Evolutionary conservation across 2,113 vertebrate species (phyloP), one percentile per base, ranked within the genome.

Genomic region (Lates calcarifer): DNA sequence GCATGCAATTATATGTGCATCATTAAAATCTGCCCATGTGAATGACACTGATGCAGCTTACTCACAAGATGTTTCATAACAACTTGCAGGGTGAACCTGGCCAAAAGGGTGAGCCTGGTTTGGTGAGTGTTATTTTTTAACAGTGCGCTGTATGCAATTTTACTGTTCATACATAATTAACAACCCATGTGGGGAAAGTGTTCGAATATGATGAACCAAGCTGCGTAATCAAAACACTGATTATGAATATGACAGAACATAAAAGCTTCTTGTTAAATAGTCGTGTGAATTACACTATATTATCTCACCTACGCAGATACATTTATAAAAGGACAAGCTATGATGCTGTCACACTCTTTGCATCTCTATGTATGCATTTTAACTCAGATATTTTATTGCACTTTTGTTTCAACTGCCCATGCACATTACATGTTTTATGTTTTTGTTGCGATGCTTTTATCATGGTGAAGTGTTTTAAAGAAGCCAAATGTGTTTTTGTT

Each of bases 81-180:
- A 4, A 51, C 26, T 68, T 68, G 29, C 87, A 96, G 96, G 95
- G 95, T 57, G 94, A 95, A 35, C 81, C 87, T 22, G 96, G 95
- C 29, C 84, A 73, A 51, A 94, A 90, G 80, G 95, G 95, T 20
- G 92, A 93, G 2, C 35, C 75, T n/a, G 90, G 95, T 74, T 18
- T 0, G 75, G 95, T 95, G 79, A 94, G 94, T 51, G 17, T 29
- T 62, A 12, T 80, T 71, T 69, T 47, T 4, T 56, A 22, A 63
- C 1, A 66, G 47, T 26, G 6, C n/a, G 5, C 24, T 13, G 6
- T 11, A 55, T 45, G 12, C 1, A 70, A 4, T 31, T 26, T 39
- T 51, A n/a, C 12, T 20, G n/a, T 33, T 17, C 28, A 51, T 55
- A 4, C 26, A 12, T 60, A 20, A 9, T 31, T 2, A 58, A 39